Base-by-base conservation (phyloP, 2,888 invertebrate species). In the Cerastis leucographa region DNA sequence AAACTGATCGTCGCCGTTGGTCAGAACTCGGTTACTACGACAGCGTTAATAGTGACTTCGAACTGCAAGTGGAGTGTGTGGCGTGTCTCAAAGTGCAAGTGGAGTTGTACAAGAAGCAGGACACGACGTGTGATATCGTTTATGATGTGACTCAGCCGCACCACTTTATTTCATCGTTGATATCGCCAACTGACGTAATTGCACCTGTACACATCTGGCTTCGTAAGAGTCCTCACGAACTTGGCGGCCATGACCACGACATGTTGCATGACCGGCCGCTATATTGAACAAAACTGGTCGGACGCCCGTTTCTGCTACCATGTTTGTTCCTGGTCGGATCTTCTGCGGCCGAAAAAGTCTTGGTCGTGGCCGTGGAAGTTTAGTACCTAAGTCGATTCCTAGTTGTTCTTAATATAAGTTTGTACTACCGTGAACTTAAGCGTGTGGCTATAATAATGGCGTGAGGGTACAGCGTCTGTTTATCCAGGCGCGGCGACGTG, bases 381-480 rank as follows among this genome's bases (percentile, higher is more conserved):
- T 29, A 8, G 17, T 56, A 56, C 14, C 25, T 25, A 14, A 25
- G 25, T 17, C 17, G n/a, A 42, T 42, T n/a, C n/a, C 17, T n/a
- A 5, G 29, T 14, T 70, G 11, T 69, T 59, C 7, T 65, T 40
- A 67, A 35, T 46, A 51, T 59, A 56, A 42, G 59, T 65, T 70
- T 81, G 71, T 25, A 64, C 49, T 76, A 59, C 67, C 61, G 65
- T 83, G 72, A 71, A 80, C 74, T 54, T 61, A 66, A 49, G 44
- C 14, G 75, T 76, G 77, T 80, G 77, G 54, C n/a, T 74, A 72
- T 81, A 82, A 85, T 80, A 81, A 84, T 77, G 71, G 74, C 59
- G 67, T 71, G 67, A 80, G 75, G 40, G 78, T 65, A 76, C 82
- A 77, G 78, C 78, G 80, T 29, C 65, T 84, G 87, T 85, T 83